phyloP scores from a whole-genome alignment of 2,888 invertebrate species.

The Rhagium mordax region DNA sequence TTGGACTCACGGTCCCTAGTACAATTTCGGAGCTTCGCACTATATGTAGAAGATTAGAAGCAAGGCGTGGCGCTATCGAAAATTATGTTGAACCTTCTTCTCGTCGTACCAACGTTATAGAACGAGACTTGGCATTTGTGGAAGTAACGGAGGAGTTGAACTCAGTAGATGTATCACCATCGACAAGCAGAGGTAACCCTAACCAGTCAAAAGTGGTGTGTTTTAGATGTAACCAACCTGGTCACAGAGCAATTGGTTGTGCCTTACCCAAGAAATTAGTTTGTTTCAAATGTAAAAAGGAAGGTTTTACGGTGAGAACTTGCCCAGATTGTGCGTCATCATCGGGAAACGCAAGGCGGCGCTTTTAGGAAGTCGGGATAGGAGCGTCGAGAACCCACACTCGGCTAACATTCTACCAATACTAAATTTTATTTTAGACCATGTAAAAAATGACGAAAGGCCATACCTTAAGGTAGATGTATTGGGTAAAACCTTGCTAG shows the following conservation, averaged over 20 bases:
- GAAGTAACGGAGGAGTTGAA: background rate
- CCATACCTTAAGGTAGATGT: background rate
- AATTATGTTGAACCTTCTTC: background rate
- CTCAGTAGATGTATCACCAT: background rate
- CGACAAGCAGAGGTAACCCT: background rate
- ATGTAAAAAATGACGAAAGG: background rate
- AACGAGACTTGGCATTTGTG: background rate
- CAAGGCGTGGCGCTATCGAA: background rate
- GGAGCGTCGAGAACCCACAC: background rate
- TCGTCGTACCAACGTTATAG: background rate
- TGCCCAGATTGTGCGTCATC: constrained; percentile 1
- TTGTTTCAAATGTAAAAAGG: constrained; percentile 17
- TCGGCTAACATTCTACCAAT: background rate
- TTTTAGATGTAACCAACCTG: constrained; percentile 16
- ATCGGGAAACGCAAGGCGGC: constrained; percentile 26
- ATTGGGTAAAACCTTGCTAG: background rate
- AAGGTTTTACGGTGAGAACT: constrained; percentile 7
- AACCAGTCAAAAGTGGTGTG: background rate
- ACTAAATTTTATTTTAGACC: background rate
- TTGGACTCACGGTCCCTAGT: background rate
- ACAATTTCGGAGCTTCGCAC: background rate
- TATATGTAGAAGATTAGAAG: constrained; percentile 5
- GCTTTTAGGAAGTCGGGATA: constrained; percentile 10
- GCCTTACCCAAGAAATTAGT: background rate
- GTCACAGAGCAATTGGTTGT: constrained; percentile 17